Evolutionary conservation across 2,797 vertebrate species (phyloP), one percentile per base, ranked within the genome.

Genomic region (Caiman crocodilus): DNA sequence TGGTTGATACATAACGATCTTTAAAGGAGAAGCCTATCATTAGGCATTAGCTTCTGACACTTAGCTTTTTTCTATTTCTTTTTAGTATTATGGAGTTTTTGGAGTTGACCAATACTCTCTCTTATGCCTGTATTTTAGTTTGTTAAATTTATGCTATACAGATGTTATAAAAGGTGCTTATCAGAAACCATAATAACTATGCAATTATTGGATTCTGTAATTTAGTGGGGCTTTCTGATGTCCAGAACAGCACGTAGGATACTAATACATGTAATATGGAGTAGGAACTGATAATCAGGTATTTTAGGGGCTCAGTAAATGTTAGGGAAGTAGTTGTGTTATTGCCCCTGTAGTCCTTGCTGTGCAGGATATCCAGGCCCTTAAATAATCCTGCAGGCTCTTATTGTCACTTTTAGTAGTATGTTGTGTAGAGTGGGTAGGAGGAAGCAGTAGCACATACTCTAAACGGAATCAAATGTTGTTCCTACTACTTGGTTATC

Each of bases 21-120:
- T 87, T 61, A 92, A 87, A 74, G 32, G 26, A 32, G 12, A 75
- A 92, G 77, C 25, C n/a, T 83, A 26, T 77, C 71, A 58, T 88
- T 79, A 65, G 30, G 32, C 57, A 58, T 10, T 64, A 1, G 32
- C 83, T 60, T 74, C 85, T 90, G 63, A 58, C 81, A 78, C 61
- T 83, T 87, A 56, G 14, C 50, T 5, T 25, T 35, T 74, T 81
- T 76, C 11, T 25, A 30, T 81, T 61, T 89, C 85, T 15, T 15
- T 73, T 20, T 42, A 17, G 15, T 30, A 1, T 77, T 73, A 50
- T 65, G 9, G 42, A 91, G 79, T 30, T 89, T 64, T 82, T 85
- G 25, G 85, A 88, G 74, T 73, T 94, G 13, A 7, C 61, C 28
- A 26, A 6, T 32, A 75, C 4, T 0, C 0, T 35, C 26, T 79